Evolutionary conservation across 2,797 vertebrate species (phyloP).

Genomic region (Crotalus adamanteus): DNA sequence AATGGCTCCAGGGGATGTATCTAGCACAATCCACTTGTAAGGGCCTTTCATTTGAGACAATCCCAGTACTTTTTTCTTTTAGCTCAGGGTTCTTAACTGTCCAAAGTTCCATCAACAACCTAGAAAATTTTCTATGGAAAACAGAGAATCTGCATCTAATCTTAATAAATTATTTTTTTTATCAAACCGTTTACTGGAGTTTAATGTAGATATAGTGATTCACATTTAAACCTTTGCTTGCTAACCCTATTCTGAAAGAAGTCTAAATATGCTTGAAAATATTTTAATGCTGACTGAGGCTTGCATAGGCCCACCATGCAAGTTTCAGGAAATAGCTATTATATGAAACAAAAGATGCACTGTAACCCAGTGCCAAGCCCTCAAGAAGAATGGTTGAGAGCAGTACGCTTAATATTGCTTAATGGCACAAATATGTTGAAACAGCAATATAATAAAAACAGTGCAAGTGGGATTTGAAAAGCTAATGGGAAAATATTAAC

Average conservation of each 20-base stretch:
- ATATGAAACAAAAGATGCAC: neutral
- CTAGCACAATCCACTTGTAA: neutral
- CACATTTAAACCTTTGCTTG: neutral
- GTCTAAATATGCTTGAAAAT: constrained; percentile 1
- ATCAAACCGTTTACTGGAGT: neutral
- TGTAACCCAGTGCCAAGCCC: constrained; percentile 5
- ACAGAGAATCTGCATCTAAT: neutral
- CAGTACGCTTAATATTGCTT: constrained; percentile 1
- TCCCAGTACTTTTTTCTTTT: neutral
- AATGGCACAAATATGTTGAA: constrained; percentile 33
- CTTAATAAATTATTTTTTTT: neutral
- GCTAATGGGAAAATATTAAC: constrained; percentile 49
- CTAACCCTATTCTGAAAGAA: neutral
- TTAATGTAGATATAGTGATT: neutral
- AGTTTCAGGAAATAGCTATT: constrained; percentile 8
- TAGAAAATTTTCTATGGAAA: neutral
- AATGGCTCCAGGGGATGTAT: neutral
- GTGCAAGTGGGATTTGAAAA: constrained; percentile 44
- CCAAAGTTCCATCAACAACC: neutral
- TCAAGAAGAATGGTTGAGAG: constrained; percentile 16
- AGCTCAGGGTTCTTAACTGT: neutral
- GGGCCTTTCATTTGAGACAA: neutral
- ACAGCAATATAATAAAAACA: constrained; percentile 38
- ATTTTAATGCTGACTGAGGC: neutral
- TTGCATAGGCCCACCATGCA: constrained; percentile 6